Evolutionary conservation across 2,113 vertebrate species (phyloP), one percentile per base, ranked within the genome.

Genomic region (Sinocyclocheilus maitianheensis): DNA sequence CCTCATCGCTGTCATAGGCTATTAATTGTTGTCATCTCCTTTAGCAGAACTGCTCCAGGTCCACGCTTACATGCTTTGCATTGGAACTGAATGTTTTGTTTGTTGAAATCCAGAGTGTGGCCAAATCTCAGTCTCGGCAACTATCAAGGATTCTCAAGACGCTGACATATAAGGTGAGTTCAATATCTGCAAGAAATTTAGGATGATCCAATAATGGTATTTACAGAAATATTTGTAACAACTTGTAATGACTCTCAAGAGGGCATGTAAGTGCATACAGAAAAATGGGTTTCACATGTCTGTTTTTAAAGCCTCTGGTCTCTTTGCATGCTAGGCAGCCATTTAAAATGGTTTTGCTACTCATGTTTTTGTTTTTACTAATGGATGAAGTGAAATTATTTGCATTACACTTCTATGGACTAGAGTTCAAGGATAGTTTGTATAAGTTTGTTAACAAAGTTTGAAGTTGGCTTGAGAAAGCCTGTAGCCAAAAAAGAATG

Each of bases 41-140:
- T 84, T 79, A 88, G 84, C 91, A 92, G 91, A 90, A 87, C 55
- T 92, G 91, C 83, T 90, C 89, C 84, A 85, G 0, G 2, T 89
- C 90, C 55, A 90, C 86, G 26, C 10, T 92, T 24, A 13, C 0
- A 5, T 92, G 91, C 82, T 90, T 90, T 87, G 40, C 8, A 69
- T 14, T 81, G 20, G 91, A 92, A 40, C 16, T 82, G 3, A 24
- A n/a, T 0, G 90, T 92, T 40, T 75, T 92, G 67, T 1, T 84
- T 20, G 3, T n/a, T 16, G 89, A 90, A 34, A 77, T 83, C 63
- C 30, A 77, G 82, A 76, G 22, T 43, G 2, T 37, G 2, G 8
- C 14, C 40, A 40, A 0, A 3, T 20, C 12, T 62, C 58, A 10
- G 24, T 2, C 11, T 40, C 3, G 43, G 3, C 8, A 12, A 7